These are phyloP conservation scores for Brachynemurus nebulosus DNA, from an alignment of 2,888 invertebrate genomes.

Conservation along the genomic window DNA sequence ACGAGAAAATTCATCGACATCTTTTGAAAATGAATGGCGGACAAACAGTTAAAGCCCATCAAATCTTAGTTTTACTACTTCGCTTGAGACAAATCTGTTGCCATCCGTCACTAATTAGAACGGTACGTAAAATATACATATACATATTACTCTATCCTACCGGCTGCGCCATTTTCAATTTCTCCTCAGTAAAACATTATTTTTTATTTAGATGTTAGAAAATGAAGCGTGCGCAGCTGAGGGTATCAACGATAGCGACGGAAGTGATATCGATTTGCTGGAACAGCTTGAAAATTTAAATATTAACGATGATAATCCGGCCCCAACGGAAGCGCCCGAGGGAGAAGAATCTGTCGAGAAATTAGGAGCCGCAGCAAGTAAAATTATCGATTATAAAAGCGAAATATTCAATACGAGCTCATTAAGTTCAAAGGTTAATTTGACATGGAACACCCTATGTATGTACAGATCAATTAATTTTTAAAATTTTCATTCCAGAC, in stretches of 20 bases:
- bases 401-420: constrained; percentile 50
- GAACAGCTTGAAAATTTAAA: constrained; percentile 49
- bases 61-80: constrained; percentile 67
- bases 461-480: neutral
- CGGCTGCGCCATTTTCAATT: constrained; percentile 3
- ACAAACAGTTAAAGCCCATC: constrained; percentile 35
- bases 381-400: constrained; percentile 50
- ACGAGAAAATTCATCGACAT: constrained; percentile 47
- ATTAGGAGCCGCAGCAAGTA: constrained; percentile 41
- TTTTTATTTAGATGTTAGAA: constrained; percentile 34
- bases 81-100: constrained; percentile 80
- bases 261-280: constrained; percentile 42
- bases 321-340: constrained; percentile 21
- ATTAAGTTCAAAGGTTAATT: constrained; percentile 49
- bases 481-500: constrained; percentile 28
- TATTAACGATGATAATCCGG: constrained; percentile 29
- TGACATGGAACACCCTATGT: too few species aligned
- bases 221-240: constrained; percentile 25
- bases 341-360: constrained; percentile 32
- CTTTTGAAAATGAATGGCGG: constrained; percentile 43
- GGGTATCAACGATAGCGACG: constrained; percentile 29
- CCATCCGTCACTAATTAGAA: constrained; percentile 70
- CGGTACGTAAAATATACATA: too few species aligned
- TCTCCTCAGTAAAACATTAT: too few species aligned
- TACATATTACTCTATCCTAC: too few species aligned